Conservation (phyloP, 2,888 invertebrate genomes). For the Diadegma fenestrale region DNA sequence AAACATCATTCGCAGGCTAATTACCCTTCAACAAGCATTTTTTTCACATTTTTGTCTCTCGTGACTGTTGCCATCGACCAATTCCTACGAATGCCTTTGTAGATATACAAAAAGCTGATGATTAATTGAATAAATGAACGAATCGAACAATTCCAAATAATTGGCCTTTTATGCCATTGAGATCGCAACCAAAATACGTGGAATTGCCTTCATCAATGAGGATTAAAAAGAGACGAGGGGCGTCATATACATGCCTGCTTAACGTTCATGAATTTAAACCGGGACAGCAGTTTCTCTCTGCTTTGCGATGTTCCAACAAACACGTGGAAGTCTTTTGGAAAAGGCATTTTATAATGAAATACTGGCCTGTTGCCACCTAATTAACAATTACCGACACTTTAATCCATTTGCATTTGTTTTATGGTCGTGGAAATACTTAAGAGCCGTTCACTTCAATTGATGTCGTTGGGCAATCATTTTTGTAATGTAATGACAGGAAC, state of each 20-base stretch:
- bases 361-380: not conserved
- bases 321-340: not conserved
- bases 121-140: not conserved
- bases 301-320: not conserved
- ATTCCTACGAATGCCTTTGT: not conserved
- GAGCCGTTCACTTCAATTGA: not conserved
- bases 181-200: not conserved
- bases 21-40: not conserved
- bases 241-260: not conserved
- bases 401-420: not conserved
- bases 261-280: not conserved
- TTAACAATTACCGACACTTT: not conserved
- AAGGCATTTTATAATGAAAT: not conserved
- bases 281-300: not conserved
- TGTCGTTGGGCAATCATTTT: constrained; percentile 3
- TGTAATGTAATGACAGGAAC: not conserved
- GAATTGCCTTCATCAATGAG: not conserved
- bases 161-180: not conserved
- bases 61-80: not conserved
- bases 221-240: not conserved
- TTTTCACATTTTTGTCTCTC: not conserved
- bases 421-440: not conserved
- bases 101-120: not conserved
- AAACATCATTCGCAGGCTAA: not conserved
- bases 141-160: not conserved